Percentiles rank a stretch among this genome's conserved stretches.
phyloP scores from a whole-genome alignment of 2,113 vertebrate species.

The Zapornia atra region DNA sequence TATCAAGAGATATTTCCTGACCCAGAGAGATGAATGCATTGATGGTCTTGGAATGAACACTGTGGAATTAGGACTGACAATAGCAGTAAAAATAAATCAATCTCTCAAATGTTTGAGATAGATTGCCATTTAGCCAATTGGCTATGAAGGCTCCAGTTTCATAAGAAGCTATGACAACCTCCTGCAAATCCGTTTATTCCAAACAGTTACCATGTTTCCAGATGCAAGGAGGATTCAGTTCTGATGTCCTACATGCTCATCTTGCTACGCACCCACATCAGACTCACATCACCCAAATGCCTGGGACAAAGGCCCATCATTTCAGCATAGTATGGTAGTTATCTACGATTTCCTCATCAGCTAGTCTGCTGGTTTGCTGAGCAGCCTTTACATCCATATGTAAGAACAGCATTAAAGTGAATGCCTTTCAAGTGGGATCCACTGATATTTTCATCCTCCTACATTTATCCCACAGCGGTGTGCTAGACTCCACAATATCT shows the following conservation, averaged over 20 bases:
- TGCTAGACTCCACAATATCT: not conserved
- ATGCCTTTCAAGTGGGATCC: not conserved
- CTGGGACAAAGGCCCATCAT: not conserved
- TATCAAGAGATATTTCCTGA: not conserved
- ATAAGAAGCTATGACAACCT: not conserved
- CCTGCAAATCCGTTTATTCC: not conserved
- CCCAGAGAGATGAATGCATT: not conserved
- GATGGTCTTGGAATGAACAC: not conserved
- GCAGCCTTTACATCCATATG: not conserved
- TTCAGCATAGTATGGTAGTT: not conserved
- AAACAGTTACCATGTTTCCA: not conserved
- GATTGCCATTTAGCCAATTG: not conserved
- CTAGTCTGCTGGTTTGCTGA: not conserved
- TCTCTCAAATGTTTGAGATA: not conserved
- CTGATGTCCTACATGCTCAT: too few species aligned
- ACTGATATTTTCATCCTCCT: not conserved
- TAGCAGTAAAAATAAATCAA: not conserved
- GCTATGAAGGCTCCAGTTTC: not conserved
- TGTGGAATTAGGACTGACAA: not conserved
- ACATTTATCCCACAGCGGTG: accelerated
- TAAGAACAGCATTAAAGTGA: not conserved
- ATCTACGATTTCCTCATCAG: not conserved
- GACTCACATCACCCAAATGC: not conserved
- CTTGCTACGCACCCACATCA: not conserved
- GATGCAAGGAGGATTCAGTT: not conserved